A percentile compares a stretch with the other conserved stretches of the same genome.
Evolutionary conservation across 2,888 invertebrate species (phyloP).

Genomic region (Miltochrista miniata): DNA sequence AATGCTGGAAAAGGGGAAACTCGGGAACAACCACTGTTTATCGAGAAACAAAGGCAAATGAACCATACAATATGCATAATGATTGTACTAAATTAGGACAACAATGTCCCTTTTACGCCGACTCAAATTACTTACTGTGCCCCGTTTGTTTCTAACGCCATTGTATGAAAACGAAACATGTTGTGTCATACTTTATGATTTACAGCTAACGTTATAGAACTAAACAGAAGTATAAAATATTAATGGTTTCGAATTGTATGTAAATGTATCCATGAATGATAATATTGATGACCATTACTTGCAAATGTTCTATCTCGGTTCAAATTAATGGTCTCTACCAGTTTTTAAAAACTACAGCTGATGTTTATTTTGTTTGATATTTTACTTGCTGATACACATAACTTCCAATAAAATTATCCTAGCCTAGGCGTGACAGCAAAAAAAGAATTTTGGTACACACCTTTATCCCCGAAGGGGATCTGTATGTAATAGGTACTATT

Average conservation of each 20-base stretch:
- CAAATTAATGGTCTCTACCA: too few species aligned
- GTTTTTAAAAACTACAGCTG: too few species aligned
- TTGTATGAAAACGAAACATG: slow-evolving; percentile 23
- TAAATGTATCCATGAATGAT: neutral
- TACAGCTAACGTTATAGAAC: slow-evolving; percentile 33
- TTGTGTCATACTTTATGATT: slow-evolving; percentile 38
- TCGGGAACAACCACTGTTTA: slow-evolving; percentile 69
- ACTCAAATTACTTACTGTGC: slow-evolving; percentile 72
- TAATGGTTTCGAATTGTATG: slow-evolving; percentile 46
- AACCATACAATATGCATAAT: slow-evolving; percentile 77
- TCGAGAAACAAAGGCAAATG: slow-evolving; percentile 73
- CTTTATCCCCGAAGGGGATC: too few species aligned
- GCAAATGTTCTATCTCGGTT: neutral
- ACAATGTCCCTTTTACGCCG: slow-evolving; percentile 61
- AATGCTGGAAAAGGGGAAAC: slow-evolving; percentile 63
- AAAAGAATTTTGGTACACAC: too few species aligned
- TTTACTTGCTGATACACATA: too few species aligned
- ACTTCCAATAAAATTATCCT: too few species aligned
- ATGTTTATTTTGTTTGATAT: too few species aligned
- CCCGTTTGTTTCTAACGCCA: slow-evolving; percentile 48
- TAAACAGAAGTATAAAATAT: slow-evolving; percentile 40
- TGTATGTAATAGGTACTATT: too few species aligned
- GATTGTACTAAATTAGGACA: slow-evolving; percentile 76
- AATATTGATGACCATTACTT: neutral
- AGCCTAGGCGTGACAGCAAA: too few species aligned